phyloP scores from a whole-genome alignment of 1,140 invertebrate genomes.

The Zaprionus capensis region DNA sequence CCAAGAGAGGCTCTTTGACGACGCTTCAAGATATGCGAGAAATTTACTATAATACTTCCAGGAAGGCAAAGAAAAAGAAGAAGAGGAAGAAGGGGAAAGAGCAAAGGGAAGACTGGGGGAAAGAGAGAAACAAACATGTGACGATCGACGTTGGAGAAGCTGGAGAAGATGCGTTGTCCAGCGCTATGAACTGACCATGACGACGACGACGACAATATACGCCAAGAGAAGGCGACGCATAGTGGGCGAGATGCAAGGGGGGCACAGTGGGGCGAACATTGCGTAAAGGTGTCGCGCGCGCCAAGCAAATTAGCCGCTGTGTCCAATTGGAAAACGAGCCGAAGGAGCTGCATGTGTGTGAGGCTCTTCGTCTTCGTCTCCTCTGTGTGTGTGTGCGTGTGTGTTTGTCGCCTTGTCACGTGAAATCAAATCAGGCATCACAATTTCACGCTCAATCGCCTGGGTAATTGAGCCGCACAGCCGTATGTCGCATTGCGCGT shows the following conservation, averaged over 20 bases:
- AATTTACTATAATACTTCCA: constrained; percentile 82
- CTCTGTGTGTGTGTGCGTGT: constrained; percentile 28
- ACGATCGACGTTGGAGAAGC: constrained; percentile 14
- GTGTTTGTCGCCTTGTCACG: constrained; percentile 61
- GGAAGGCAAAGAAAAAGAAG: constrained; percentile 70
- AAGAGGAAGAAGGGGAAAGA: constrained; percentile 31
- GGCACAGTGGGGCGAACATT: neutral
- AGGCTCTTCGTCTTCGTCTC: neutral
- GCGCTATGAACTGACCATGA: constrained; percentile 72
- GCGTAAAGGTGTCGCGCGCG: constrained; percentile 72
- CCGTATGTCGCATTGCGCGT: constrained; percentile 53
- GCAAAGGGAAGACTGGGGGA: neutral
- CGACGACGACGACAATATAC: constrained; percentile 59
- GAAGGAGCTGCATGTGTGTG: constrained; percentile 23
- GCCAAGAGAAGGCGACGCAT: neutral
- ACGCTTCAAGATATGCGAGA: constrained; percentile 75
- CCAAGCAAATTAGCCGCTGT: constrained; percentile 80
- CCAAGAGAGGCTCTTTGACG: constrained; percentile 27
- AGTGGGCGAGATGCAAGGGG: neutral
- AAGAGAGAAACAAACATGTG: constrained; percentile 52
- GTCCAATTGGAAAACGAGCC: constrained; percentile 77
- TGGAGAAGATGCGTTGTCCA: constrained; percentile 58
- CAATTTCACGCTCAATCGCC: constrained; percentile 78
- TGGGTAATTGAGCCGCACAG: constrained; percentile 79
- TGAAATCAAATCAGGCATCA: constrained; percentile 82